Percentiles rank a stretch among this genome's conserved stretches.
Evolutionary conservation across 2,797 vertebrate species (phyloP).

Genomic region (Pipistrellus pipistrellus): DNA sequence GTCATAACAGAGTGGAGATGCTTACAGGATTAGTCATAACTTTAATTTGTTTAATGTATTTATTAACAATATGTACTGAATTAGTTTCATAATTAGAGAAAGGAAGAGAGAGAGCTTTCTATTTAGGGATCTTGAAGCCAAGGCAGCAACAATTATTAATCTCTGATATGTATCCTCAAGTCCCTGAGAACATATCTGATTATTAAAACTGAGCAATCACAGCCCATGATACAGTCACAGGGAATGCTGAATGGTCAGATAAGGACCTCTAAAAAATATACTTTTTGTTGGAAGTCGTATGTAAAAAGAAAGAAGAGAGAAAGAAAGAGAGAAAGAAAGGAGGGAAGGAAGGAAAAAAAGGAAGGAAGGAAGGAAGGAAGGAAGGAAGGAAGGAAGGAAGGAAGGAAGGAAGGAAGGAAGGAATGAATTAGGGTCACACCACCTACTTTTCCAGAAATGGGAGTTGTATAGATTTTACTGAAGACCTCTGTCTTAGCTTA

Average conservation of each 20-base stretch:
- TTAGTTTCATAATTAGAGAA: not conserved
- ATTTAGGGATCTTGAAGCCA: not conserved
- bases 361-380: too few relatives aligned
- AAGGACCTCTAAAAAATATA: not conserved
- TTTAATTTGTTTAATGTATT: constrained; percentile 21
- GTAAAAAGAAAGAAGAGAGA: not conserved
- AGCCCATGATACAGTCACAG: not conserved
- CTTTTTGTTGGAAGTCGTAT: not conserved
- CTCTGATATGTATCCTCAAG: not conserved
- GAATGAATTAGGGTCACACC: not conserved
- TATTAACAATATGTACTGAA: not conserved
- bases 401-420: not conserved
- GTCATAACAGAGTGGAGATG: not conserved
- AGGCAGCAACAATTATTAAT: not conserved
- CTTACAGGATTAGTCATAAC: not conserved
- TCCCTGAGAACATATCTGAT: constrained; percentile 42
- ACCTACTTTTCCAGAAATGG: constrained; percentile 3
- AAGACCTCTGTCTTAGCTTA: not conserved
- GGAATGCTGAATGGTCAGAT: not conserved
- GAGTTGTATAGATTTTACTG: not conserved
- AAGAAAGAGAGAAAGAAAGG: too few relatives aligned
- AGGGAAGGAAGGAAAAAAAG: too few relatives aligned
- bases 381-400: too few relatives aligned
- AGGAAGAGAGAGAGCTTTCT: not conserved
- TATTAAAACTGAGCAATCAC: constrained; percentile 15